Evolutionary conservation across 2,888 invertebrate species (phyloP), one percentile per base, ranked within the genome.

Genomic region (Diplazon laetatorius): DNA sequence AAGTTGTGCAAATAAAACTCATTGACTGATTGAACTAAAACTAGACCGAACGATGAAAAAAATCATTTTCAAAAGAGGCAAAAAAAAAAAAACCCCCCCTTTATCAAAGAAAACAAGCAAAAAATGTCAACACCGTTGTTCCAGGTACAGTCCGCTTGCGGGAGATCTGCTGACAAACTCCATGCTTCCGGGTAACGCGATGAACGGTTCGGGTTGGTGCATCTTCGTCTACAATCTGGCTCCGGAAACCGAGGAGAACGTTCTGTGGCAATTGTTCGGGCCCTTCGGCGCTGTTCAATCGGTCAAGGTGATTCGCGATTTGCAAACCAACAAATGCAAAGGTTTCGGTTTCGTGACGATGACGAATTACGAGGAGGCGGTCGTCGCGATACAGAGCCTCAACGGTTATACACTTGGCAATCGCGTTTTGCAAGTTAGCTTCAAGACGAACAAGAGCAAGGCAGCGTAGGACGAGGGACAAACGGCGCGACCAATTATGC

Each of bases 161-260:
- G 96, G 96, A 84, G 96, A 96, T 91, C 93, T 96, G 85, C 93
- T 96, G 81, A 93, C 93, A 78, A 93, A 94, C 90, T 94, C 91
- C 93, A 95, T 96, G 92, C 93, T 97, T 86, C 96, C 96, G 20
- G 95, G 95, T 81, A 95, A 93, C 86, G 92, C 93, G 83, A 93
- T 93, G 92, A 92, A 93, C 86, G 93, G 93, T 85, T 94, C 95
- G 82, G 97, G 97, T 82, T 96, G 96, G 96, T 97, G 97, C 92
- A 97, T 98, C 91, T 98, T 98, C 91, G 98, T 98, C 75, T 98
- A 98, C 93, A 98, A 98, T 92, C 93, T 99, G 87, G 97, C 97
- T 0, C 97, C 98, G 3, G 98, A 98, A 92, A 97, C 98, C 4
- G 98, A 98, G 92, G 98, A 98, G 92, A 97, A 97, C 91, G 96